Evolutionary conservation across 2,888 invertebrate species (phyloP).

Genomic region (Tanypteryx hageni): DNA sequence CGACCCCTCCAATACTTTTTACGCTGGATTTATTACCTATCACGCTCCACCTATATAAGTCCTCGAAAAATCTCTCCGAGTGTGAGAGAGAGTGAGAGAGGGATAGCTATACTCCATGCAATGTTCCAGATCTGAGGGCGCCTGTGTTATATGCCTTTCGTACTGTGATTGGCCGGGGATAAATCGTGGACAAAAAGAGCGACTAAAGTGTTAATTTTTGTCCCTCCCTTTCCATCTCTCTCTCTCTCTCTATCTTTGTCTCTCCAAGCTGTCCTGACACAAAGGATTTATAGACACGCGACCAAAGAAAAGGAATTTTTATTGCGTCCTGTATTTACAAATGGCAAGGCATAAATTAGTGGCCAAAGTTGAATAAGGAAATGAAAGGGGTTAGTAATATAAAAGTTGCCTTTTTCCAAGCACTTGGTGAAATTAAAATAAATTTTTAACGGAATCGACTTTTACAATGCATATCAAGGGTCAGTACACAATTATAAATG

Average conservation of each 20-base stretch:
- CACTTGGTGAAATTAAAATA: no score
- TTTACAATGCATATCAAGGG: no score
- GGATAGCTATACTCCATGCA: not conserved
- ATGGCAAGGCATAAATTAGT: no score
- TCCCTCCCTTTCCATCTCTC: not conserved
- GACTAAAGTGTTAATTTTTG: not conserved
- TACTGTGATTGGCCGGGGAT: not conserved
- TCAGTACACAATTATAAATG: no score
- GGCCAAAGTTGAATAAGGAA: no score
- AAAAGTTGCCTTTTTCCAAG: no score
- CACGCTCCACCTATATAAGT: not conserved
- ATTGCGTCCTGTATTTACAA: no score
- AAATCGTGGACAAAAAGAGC: not conserved
- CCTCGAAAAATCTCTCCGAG: not conserved
- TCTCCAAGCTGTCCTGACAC: not conserved
- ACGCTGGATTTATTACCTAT: not conserved
- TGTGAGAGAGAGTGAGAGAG: not conserved
- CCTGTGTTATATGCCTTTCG: not conserved
- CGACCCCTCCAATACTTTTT: not conserved
- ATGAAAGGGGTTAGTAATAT: no score
- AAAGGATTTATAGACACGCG: not conserved
- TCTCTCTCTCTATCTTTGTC: no score
- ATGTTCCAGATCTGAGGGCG: not conserved
- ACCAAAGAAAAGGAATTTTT: not conserved
- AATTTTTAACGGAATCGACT: no score